Evolutionary conservation across 2,113 vertebrate species (phyloP).

Genomic region (Nothocercus nigrocapillus): DNA sequence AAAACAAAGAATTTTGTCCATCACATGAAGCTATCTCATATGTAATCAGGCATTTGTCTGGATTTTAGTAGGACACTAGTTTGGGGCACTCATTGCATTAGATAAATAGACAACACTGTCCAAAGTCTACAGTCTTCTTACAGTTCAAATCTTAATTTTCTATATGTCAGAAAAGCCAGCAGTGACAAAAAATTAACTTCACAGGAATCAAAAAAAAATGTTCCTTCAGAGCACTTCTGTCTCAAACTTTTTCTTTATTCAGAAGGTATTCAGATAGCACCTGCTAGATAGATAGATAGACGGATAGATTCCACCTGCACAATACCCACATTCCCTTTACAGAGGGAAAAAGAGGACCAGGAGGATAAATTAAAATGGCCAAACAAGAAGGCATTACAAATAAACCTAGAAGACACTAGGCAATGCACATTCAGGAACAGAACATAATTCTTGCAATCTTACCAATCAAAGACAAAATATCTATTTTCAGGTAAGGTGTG

Average conservation of each 20-base stretch:
- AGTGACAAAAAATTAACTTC: background rate
- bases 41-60: background rate
- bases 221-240: background rate
- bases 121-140: background rate
- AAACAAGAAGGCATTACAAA: background rate
- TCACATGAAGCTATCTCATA: background rate
- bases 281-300: no score
- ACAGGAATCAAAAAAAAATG: background rate
- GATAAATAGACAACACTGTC: background rate
- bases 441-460: background rate
- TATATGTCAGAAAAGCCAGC: background rate
- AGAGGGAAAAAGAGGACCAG: background rate
- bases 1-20: background rate
- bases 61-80: background rate
- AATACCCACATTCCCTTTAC: background rate
- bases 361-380: background rate
- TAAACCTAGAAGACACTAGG: background rate
- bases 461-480: background rate
- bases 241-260: background rate
- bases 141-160: slow-evolving; percentile 12
- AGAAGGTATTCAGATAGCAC: background rate
- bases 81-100: background rate
- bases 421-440: background rate
- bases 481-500: background rate
- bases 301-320: background rate